phyloP scores from a whole-genome alignment of 2,113 vertebrate species.

The Emydocephalus ijimae region DNA sequence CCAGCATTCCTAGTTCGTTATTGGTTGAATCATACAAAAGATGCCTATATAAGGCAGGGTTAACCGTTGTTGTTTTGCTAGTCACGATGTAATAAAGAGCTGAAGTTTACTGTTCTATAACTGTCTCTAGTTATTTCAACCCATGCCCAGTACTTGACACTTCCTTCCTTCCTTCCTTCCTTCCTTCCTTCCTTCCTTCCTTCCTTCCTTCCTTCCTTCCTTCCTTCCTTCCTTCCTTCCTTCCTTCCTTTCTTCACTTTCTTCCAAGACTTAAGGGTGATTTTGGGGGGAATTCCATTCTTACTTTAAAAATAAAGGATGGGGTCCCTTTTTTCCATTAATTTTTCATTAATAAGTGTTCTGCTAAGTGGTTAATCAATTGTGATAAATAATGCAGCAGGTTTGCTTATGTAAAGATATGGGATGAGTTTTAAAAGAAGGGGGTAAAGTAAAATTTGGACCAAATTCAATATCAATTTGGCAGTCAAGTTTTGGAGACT shows the following conservation, averaged over 20 bases:
- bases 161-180: background rate
- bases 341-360: slow-evolving; percentile 30
- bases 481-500: background rate
- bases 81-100: too few species aligned
- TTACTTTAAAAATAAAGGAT: slow-evolving; percentile 5
- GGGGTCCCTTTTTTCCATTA: slow-evolving; percentile 8
- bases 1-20: too few species aligned
- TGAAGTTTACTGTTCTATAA: too few species aligned
- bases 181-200: background rate
- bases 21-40: too few species aligned
- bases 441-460: background rate
- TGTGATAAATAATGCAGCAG: slow-evolving; percentile 17
- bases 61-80: too few species aligned
- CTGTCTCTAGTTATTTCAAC: too few species aligned
- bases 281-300: slow-evolving; percentile 1
- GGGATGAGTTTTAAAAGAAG: slow-evolving; percentile 5
- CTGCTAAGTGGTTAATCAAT: slow-evolving; percentile 30
- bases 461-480: background rate
- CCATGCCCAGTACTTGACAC: too few species aligned
- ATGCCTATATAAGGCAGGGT: too few species aligned
- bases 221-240: too few species aligned
- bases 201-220: too few species aligned
- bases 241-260: background rate
- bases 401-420: slow-evolving; percentile 25
- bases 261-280: background rate